phyloP scores from a whole-genome alignment of 1,140 invertebrate genomes.

The Drosophila kikkawai region DNA sequence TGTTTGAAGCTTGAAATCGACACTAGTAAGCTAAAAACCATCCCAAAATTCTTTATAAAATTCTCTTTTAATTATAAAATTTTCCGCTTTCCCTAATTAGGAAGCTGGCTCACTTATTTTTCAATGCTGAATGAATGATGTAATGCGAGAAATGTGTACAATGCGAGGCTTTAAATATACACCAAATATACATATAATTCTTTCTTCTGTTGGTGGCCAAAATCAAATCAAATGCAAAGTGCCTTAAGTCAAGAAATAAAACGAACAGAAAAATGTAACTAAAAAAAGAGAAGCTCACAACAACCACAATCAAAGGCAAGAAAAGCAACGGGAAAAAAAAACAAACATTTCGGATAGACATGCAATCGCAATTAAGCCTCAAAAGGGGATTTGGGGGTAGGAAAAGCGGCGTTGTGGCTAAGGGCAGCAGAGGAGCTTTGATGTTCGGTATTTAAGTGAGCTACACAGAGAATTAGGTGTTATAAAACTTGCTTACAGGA shows the following conservation, averaged over 20 bases:
- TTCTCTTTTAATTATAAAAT: not conserved
- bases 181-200: conserved; percentile 18
- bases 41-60: not conserved
- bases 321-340: conserved; percentile 18
- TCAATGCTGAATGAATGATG: conserved; percentile 26
- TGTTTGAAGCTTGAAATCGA: not conserved
- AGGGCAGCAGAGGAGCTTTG: conserved; percentile 19
- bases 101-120: not conserved
- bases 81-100: not conserved
- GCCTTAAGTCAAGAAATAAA: conserved; percentile 17
- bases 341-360: conserved; percentile 38
- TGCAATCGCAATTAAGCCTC: conserved; percentile 49
- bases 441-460: conserved; percentile 45
- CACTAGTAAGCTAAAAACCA: not conserved
- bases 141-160: conserved; percentile 26
- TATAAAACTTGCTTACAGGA: conserved; percentile 2
- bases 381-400: not conserved
- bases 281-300: conserved; percentile 32
- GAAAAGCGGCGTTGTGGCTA: conserved; percentile 6
- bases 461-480: conserved; percentile 35
- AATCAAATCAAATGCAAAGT: conserved; percentile 40
- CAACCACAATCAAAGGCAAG: conserved; percentile 43
- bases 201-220: conserved; percentile 25
- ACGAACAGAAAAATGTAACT: conserved; percentile 20
- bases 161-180: conserved; percentile 31